Base-by-base conservation (phyloP, 2,797 vertebrate species). In the Tolypeutes matacus region DNA sequence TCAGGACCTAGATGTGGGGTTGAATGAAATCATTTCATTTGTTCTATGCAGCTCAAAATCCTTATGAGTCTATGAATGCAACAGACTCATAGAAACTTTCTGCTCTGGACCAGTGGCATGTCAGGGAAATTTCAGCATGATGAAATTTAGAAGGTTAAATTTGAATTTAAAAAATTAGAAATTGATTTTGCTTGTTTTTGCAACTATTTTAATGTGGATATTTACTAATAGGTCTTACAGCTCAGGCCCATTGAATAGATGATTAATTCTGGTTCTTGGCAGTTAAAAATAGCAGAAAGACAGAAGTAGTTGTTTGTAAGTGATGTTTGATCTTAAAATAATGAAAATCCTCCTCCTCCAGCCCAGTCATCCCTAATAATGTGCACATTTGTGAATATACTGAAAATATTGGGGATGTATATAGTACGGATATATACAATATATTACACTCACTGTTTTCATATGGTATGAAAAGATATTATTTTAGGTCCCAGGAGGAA, bases 151-250 rank as follows among this genome's bases (percentile, higher is more conserved):
- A 72, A 86, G 39, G 17, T 3, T 60, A 77, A 88, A 67, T 56
- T 60, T 77, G 60, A 2, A 64, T 62, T 23, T 89, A n/a, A 86
- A 95, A 95, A 67, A n/a, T 14, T 13, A 93, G 58, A 86, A 67
- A 80, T 23, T n/a, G 17, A 93, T 77, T 95, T 93, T 78, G 56
- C 9, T 82, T 82, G 29, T 72, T 89, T 7, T 17, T 67, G 17
- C 34, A 89, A 86, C 51, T 76, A 42, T 72, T 77, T 93, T 81
- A 91, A 65, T 56, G 93, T 49, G 23, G 13, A 17, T 39, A 25
- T 89, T 88, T 76, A 56, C 12, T 15, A 77, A 83, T 31, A 72
- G 80, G 12, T 51, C 31, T 4, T 56, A 2, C 69, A 13, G 84
- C 39, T 69, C 31, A 25, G 2, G 1, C 5, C 17, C 20, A 31